Evolutionary conservation across 2,888 invertebrate genomes (phyloP), one percentile per base, ranked within the genome.

Genomic region (Thymelicus acteon): DNA sequence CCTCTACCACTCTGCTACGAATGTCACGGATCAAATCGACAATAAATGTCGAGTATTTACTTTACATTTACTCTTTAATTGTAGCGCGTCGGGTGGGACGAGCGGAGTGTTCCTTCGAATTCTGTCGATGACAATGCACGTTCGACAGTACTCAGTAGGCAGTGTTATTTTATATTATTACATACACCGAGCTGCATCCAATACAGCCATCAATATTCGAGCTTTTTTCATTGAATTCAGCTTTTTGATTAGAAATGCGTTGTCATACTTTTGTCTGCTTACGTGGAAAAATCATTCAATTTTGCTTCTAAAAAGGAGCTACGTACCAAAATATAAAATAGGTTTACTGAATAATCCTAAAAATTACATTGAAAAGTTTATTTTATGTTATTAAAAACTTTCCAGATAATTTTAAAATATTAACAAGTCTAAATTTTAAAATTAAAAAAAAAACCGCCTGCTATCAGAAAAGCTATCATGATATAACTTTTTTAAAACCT

Each of bases 1-100:
- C 48, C 65, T 65, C 62, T 66, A 67, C 75, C 75, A 78, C 82
- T 82, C 80, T 79, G 85, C 78, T 77, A 82, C 82, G 79, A 86
- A 88, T 88, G 89, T 87, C 89, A 88, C 80, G 86, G 87, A 89
- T 90, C 86, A 87, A 91, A 89, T 88, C 83, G 87, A 87, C 90
- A 88, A 87, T 88, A 89, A 86, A 85, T 83, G 82, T 87, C 82
- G 82, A 91, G 91, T 92, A 90, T 92, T 92, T 92, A 91, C 88
- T 90, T 92, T 88, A 87, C 83, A 90, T 91, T 90, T 90, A 90
- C 89, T 86, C 86, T 85, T 89, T 89, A 90, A 91, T 90, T 88
- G 88, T 89, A 80, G 31, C 31, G 31, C 78, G 82, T 80, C 79
- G 80, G 80, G 80, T 83, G 82, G 83, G 86, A 85, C 79, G 79